phyloP scores from a whole-genome alignment of 2,113 vertebrate species.

The Neotoma lepida region DNA sequence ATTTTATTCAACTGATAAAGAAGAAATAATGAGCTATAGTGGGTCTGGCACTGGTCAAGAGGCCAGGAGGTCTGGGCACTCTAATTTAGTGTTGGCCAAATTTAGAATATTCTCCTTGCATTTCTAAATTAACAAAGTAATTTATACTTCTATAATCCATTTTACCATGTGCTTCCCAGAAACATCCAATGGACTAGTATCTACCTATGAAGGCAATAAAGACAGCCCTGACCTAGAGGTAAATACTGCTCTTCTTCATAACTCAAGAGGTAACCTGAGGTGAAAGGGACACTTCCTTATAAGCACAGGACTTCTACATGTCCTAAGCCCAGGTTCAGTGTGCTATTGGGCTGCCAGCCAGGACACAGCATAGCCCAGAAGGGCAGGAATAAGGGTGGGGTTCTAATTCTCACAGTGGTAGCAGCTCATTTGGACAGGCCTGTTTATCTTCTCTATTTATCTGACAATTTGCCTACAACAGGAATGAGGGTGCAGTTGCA shows the following conservation, averaged over 20 bases:
- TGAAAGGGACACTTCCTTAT: neutral
- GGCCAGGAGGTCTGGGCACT: neutral
- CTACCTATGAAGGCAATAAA: neutral
- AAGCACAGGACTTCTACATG: neutral
- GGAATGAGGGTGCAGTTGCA: neutral
- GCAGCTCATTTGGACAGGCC: neutral
- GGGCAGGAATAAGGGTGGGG: neutral
- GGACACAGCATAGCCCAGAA: neutral
- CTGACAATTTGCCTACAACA: neutral
- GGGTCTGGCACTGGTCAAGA: neutral
- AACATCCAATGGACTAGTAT: no score
- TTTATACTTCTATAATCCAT: slow-evolving; percentile 42
- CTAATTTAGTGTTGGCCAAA: neutral
- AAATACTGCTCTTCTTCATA: neutral
- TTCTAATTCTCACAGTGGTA: neutral
- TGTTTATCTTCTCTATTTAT: neutral
- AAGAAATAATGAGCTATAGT: neutral
- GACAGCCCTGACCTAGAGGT: neutral
- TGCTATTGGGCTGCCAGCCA: neutral
- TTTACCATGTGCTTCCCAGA: slow-evolving; percentile 26
- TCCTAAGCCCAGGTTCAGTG: neutral
- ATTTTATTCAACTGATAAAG: slow-evolving; percentile 58
- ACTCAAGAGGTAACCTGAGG: neutral
- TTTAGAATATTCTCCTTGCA: slow-evolving; percentile 25
- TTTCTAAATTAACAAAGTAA: slow-evolving; percentile 53